phyloP scores from a whole-genome alignment of 2,888 invertebrate species.

The Caradrina kadenii region DNA sequence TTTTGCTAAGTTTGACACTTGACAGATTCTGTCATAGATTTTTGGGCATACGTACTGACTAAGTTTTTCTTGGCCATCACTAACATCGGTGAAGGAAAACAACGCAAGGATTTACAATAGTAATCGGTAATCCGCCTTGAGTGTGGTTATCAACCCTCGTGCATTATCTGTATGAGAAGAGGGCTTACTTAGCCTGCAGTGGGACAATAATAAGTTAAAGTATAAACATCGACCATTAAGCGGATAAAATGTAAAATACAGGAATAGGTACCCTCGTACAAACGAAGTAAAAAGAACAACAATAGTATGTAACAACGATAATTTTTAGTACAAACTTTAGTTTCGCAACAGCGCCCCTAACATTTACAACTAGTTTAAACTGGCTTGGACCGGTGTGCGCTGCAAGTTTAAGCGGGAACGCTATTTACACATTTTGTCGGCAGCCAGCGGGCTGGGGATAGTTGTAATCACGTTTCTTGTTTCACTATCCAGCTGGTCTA shows the following conservation, averaged over 20 bases:
- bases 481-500: constrained; percentile 28
- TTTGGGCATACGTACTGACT: too few species aligned
- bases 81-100: too few species aligned
- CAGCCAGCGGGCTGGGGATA: constrained; percentile 39
- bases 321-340: constrained; percentile 61
- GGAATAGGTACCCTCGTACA: background rate
- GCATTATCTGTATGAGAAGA: too few species aligned
- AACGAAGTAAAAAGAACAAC: constrained; percentile 57
- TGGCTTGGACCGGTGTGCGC: constrained; percentile 58
- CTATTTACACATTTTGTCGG: constrained; percentile 68
- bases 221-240: background rate
- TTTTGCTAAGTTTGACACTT: background rate
- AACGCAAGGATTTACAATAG: too few species aligned
- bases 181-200: too few species aligned
- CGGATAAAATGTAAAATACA: constrained; percentile 36
- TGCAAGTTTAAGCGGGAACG: constrained; percentile 63
- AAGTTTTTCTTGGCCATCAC: too few species aligned
- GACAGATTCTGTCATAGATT: too few species aligned
- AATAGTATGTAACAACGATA: constrained; percentile 57
- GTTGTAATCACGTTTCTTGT: constrained; percentile 63
- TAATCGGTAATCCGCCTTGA: too few species aligned
- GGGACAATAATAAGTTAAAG: too few species aligned
- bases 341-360: constrained; percentile 59
- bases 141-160: too few species aligned
- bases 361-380: constrained; percentile 70